Percentiles rank a stretch among this genome's conserved stretches.
These are phyloP conservation scores for Pandemis corylana DNA, from an alignment of 2,888 invertebrate species.

Conservation along the genomic window DNA sequence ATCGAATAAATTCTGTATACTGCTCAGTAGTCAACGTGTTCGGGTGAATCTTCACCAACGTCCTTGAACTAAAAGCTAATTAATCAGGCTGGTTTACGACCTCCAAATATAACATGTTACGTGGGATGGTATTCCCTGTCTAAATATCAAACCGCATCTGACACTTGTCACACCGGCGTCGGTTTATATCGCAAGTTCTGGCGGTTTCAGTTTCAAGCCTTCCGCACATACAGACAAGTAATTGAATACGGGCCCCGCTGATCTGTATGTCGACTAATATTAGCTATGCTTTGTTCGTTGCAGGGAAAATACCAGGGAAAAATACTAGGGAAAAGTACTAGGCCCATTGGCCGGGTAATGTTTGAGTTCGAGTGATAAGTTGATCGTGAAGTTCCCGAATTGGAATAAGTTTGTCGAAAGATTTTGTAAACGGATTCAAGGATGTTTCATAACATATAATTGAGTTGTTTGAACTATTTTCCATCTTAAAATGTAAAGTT, in stretches of 20 bases:
- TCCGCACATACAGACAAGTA: neutral
- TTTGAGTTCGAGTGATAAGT: too few relatives aligned
- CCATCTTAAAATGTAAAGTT: too few relatives aligned
- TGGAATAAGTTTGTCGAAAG: too few relatives aligned
- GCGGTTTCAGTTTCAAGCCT: neutral
- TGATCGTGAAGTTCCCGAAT: too few relatives aligned
- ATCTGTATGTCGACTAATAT: neutral
- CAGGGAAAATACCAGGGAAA: neutral
- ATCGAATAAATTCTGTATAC: too few relatives aligned
- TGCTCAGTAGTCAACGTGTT: neutral
- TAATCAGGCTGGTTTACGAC: neutral
- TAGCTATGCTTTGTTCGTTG: neutral
- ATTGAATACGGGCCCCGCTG: constrained; percentile 2
- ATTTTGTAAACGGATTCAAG: too few relatives aligned
- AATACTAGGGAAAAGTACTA: neutral
- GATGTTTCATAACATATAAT: too few relatives aligned
- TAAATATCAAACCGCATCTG: constrained; percentile 5
- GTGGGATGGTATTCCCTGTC: neutral
- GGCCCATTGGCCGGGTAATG: too few relatives aligned
- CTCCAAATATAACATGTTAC: neutral
- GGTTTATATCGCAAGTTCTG: neutral
- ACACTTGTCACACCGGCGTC: neutral
- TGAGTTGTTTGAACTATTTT: too few relatives aligned
- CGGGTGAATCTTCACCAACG: neutral
- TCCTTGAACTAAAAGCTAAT: neutral